phyloP scores from a whole-genome alignment of 2,113 vertebrate species.

The Campylomormyrus numenius region DNA sequence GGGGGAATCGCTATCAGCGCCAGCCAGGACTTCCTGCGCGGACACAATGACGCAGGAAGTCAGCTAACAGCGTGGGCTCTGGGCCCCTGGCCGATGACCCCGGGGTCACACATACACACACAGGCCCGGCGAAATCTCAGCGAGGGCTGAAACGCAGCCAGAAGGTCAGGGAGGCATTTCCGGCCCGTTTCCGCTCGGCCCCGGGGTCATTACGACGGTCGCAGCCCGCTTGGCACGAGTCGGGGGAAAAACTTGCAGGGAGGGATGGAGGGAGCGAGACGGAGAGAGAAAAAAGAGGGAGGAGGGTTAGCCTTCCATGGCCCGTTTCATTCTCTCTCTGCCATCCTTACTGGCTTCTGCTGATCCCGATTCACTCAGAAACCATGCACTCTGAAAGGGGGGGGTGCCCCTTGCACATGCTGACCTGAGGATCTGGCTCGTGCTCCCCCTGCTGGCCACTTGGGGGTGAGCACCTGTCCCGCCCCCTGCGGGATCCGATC shows the following conservation, averaged over 20 bases:
- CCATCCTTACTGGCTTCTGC: neutral
- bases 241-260: neutral
- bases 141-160: neutral
- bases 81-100: neutral
- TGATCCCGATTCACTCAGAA: neutral
- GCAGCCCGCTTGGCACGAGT: neutral
- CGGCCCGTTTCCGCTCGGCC: neutral
- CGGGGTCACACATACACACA: neutral
- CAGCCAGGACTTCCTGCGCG: conserved; percentile 44
- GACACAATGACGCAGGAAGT: conserved; percentile 31
- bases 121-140: neutral
- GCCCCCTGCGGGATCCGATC: neutral
- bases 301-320: neutral
- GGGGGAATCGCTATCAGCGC: conserved; percentile 36
- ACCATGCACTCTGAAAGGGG: neutral
- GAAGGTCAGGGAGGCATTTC: neutral
- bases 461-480: neutral
- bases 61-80: conserved; percentile 2
- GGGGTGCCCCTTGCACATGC: neutral
- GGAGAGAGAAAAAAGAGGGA: neutral
- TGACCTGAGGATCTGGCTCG: neutral
- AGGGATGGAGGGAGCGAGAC: neutral
- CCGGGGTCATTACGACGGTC: neutral
- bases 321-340: neutral
- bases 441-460: neutral